These are phyloP conservation scores for Habropoda laboriosa DNA, from an alignment of 1,140 invertebrate species.

Conservation along the genomic window DNA sequence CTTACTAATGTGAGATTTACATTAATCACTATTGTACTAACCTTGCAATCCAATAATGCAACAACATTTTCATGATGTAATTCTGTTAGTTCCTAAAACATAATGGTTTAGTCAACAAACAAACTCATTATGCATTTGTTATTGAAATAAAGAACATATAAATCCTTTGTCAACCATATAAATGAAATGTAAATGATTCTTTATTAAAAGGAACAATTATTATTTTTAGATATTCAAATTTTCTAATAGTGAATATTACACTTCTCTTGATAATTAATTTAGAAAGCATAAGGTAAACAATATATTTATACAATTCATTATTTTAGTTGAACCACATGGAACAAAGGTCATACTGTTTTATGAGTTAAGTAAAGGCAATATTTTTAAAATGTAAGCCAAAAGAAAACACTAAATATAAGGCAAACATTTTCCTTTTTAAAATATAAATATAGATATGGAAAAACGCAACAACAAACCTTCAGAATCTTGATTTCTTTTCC, in stretches of 20 bases:
- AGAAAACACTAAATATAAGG: background rate
- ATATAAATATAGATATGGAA: background rate
- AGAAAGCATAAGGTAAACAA: background rate
- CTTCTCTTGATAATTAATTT: background rate
- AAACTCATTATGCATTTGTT: conserved; percentile 28
- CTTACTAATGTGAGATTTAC: conserved; percentile 22
- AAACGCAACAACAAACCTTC: conserved; percentile 85
- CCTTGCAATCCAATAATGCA: conserved; percentile 96
- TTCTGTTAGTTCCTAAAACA: conserved; percentile 93
- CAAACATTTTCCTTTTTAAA: background rate
- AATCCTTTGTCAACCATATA: background rate
- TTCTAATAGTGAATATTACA: background rate
- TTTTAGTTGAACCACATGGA: background rate
- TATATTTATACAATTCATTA: background rate
- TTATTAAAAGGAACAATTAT: conserved; percentile 35
- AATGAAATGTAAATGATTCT: background rate
- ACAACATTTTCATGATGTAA: conserved; percentile 99
- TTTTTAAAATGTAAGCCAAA: background rate
- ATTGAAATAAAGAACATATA: conserved; percentile 1
- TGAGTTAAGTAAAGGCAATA: conserved; percentile 2
- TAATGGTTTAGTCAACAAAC: conserved; percentile 47
- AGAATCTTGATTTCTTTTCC: conserved; percentile 99
- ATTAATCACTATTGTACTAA: conserved; percentile 55
- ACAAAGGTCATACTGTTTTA: background rate
- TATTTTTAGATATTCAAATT: conserved; percentile 1